Evolutionary conservation across 2,113 vertebrate genomes (phyloP), one percentile per base, ranked within the genome.

Genomic region (Ailurus styani): DNA sequence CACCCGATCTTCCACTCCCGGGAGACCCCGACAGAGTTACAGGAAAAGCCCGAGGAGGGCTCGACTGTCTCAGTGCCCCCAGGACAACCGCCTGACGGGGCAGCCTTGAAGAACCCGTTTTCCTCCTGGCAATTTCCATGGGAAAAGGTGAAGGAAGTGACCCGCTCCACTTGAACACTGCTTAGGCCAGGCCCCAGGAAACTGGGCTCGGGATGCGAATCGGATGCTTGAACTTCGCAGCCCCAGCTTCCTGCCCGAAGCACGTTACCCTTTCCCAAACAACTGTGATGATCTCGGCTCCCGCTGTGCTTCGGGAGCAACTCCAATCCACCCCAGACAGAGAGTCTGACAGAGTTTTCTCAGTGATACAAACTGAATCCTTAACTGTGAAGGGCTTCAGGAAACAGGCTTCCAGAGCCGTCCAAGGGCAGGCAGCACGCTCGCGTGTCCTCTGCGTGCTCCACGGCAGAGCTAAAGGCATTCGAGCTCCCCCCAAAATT

Each of bases 121-220:
- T 57, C 77, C 72, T 52, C 27, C 70, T 37, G 23, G 21, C 34
- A 60, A 31, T 29, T 73, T 50, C 54, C 10, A 12, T 47, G 79
- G 75, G 78, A 72, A 72, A 87, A 34, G 45, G 50, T 29, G n/a
- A 86, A 45, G 31, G 55, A 96, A 31, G 42, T 68, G 55, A 93
- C 15, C 75, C 68, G 25, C 10, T 75, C 60, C 64, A 17, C 40
- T 57, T 9, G 57, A 82, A 57, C 50, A n/a, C 18, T 1, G 40
- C 60, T 45, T 2, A 1, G 14, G 42, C 21, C 50, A 42, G 70
- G 62, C 50, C 40, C 90, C 52, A 21, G 60, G 70, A 70, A 70
- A 34, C 66, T 13, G 3, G 62, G 13, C 20, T 5, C 23, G 42
- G 14, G n/a, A 9, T 0, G 45, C 3, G 45, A 94, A 87, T 10